A percentile compares a stretch with the other conserved stretches of the same genome.
Evolutionary conservation across 2,888 invertebrate species (phyloP).

Genomic region (Apotomis turbidana): DNA sequence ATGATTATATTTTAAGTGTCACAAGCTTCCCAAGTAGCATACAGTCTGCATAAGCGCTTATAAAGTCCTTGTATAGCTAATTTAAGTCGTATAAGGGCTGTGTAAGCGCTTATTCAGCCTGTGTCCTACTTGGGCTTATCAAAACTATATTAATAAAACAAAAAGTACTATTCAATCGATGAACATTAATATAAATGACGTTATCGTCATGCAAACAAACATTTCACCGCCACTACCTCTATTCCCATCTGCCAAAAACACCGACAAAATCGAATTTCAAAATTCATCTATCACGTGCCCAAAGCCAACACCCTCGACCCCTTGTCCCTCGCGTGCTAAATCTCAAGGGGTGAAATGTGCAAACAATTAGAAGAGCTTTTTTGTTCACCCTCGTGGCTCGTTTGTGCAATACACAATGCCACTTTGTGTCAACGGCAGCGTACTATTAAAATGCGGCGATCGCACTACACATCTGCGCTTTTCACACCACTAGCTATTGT

Average conservation of each 20-base stretch:
- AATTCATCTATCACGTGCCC: conserved; percentile 35
- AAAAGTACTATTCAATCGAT: too few species aligned
- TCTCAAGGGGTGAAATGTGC: conserved; percentile 74
- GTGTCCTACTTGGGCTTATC: too few species aligned
- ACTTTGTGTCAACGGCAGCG: conserved; percentile 73
- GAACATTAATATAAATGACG: too few species aligned
- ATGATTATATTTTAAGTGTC: too few species aligned
- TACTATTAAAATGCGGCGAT: conserved; percentile 65
- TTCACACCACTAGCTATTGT: conserved; percentile 63
- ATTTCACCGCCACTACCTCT: background rate
- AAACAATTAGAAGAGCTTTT: conserved; percentile 81
- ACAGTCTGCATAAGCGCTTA: too few species aligned
- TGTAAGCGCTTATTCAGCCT: too few species aligned
- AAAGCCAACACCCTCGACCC: conserved; percentile 34
- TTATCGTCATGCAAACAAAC: too few species aligned
- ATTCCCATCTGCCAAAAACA: conserved; percentile 7
- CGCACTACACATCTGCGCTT: conserved; percentile 74
- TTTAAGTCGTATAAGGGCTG: too few species aligned
- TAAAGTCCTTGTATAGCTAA: too few species aligned
- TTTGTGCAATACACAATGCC: conserved; percentile 63
- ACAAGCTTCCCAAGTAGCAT: too few species aligned
- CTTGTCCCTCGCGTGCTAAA: conserved; percentile 52
- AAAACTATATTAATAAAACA: too few species aligned
- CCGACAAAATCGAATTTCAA: conserved; percentile 20
- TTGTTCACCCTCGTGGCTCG: conserved; percentile 62